Conservation (phyloP, 1,140 invertebrate genomes). For the Drosophila truncata region DNA sequence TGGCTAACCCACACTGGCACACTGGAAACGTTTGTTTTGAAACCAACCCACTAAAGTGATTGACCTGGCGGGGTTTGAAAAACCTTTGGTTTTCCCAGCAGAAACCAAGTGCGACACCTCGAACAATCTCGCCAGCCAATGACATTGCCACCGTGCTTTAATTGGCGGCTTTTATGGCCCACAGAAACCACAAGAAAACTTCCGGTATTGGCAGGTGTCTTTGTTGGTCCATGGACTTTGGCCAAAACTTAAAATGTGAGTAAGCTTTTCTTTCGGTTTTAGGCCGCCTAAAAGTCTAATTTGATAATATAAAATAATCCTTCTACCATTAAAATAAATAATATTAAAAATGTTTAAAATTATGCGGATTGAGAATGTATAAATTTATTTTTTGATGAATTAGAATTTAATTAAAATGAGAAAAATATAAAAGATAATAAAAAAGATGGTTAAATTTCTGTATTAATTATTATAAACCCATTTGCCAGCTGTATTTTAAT, state of each 20-base stretch:
- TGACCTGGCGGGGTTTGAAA: slow-evolving; percentile 35
- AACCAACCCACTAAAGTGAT: slow-evolving; percentile 13
- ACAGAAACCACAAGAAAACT: slow-evolving; percentile 63
- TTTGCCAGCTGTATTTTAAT: no score
- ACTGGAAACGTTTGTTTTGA: background rate
- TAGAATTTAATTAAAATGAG: no score
- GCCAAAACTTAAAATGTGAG: slow-evolving; percentile 6
- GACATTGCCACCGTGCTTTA: slow-evolving; percentile 62
- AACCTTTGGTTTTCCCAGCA: slow-evolving; percentile 67
- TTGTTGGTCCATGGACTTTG: slow-evolving; percentile 50
- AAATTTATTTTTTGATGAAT: no score
- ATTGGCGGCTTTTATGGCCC: slow-evolving; percentile 48
- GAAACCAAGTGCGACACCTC: background rate
- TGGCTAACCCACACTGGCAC: no score
- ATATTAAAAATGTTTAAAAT: no score
- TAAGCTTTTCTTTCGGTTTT: slow-evolving; percentile 20
- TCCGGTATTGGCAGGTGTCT: slow-evolving; percentile 50
- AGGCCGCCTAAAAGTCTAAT: background rate
- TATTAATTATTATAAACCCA: no score
- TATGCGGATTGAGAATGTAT: no score
- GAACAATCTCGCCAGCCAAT: slow-evolving; percentile 49
- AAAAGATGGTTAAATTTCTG: no score
- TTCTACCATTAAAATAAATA: no score
- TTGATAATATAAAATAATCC: no score
- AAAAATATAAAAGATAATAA: no score